A percentile compares a stretch with the other conserved stretches of the same genome.
These are phyloP conservation scores for Dasyornis broadbenti DNA, from an alignment of 2,113 vertebrate genomes.

Conservation along the genomic window DNA sequence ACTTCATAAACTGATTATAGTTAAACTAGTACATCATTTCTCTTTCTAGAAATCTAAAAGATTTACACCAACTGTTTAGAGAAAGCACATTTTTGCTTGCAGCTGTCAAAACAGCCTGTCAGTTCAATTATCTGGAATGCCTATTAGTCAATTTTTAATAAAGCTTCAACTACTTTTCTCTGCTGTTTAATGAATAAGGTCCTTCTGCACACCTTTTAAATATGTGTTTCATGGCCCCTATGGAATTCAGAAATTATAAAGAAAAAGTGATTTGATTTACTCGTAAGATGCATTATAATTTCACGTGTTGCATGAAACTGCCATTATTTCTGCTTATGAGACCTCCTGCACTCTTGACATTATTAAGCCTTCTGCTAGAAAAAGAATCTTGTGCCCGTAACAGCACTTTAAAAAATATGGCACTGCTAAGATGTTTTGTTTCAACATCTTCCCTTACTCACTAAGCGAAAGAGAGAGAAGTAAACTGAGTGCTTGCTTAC, in stretches of 20 bases:
- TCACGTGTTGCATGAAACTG: conserved; percentile 8
- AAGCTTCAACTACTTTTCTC: conserved; percentile 67
- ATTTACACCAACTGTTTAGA: conserved; percentile 72
- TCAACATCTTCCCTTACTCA: neutral
- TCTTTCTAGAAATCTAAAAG: conserved; percentile 68
- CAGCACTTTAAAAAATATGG: neutral
- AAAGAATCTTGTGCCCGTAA: neutral
- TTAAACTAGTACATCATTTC: conserved; percentile 65
- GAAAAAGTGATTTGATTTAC: conserved; percentile 64
- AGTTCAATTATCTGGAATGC: conserved; percentile 74
- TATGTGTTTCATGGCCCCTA: conserved; percentile 47
- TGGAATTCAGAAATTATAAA: conserved; percentile 62
- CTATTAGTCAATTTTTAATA: conserved; percentile 79
- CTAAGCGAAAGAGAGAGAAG: neutral
- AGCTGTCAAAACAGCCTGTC: conserved; percentile 80
- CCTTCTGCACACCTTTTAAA: conserved; percentile 68
- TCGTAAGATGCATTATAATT: conserved; percentile 49
- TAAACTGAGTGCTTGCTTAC: neutral
- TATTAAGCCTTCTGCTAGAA: neutral
- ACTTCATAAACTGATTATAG: conserved; percentile 63
- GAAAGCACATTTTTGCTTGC: conserved; percentile 64
- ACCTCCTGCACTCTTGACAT: neutral
- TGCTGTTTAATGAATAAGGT: conserved; percentile 67
- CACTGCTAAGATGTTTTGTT: neutral
- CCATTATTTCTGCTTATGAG: conserved; percentile 6